Conservation (phyloP, 2,888 invertebrate species). For the Rotaria magnacalcarata region DNA sequence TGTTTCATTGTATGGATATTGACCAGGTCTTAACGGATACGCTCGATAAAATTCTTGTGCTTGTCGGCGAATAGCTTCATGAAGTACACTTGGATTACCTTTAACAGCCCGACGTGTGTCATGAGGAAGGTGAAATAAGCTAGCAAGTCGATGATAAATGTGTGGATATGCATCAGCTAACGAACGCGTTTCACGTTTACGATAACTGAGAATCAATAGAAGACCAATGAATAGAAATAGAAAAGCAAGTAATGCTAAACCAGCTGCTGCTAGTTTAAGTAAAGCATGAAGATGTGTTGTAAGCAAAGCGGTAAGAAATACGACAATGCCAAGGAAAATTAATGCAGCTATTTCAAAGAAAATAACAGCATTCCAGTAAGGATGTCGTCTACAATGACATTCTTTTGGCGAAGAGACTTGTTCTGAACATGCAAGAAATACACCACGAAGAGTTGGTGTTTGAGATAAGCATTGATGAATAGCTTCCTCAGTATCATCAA, state of each 20-base stretch:
- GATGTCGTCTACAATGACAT: slow-evolving; percentile 16
- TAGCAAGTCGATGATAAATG: background rate
- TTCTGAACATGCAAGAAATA: background rate
- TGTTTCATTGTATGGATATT: background rate
- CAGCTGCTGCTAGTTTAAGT: background rate
- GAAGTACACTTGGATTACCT: background rate
- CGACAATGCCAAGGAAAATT: background rate
- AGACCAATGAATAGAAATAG: background rate
- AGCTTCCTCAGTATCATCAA: background rate
- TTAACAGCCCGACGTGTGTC: too few species aligned
- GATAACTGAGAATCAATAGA: background rate
- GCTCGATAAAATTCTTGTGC: background rate
- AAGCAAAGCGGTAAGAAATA: background rate
- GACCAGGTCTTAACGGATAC: background rate
- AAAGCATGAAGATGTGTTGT: background rate
- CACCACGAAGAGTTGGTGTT: slow-evolving; percentile 32
- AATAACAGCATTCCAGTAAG: background rate
- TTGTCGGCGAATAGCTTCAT: background rate
- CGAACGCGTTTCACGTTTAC: background rate
- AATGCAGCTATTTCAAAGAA: background rate
- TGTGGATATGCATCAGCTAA: background rate
- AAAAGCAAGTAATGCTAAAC: background rate
- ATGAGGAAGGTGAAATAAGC: background rate
- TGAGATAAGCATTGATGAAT: background rate
- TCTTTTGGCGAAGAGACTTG: background rate